Evolutionary conservation across 2,797 vertebrate species (phyloP).

Genomic region (Acomys russatus): DNA sequence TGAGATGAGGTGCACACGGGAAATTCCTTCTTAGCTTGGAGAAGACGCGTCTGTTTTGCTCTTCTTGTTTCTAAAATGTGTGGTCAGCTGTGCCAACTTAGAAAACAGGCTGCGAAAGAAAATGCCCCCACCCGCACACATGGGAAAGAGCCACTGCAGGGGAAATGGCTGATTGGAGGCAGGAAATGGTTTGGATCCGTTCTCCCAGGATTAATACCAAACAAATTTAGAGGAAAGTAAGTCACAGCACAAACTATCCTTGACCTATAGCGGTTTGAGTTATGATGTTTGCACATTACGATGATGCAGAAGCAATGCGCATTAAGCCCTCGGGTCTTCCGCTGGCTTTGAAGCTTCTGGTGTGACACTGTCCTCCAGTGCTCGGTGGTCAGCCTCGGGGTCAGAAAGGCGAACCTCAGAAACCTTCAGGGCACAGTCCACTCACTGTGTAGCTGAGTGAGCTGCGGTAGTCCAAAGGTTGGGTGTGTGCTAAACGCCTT

Average conservation of each 20-base stretch:
- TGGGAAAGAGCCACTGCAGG: not conserved
- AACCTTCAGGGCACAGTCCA: not conserved
- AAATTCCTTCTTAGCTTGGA: not conserved
- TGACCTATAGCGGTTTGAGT: not conserved
- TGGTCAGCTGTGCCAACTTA: not conserved
- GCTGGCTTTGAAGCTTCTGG: not conserved
- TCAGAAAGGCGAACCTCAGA: not conserved
- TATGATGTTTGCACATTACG: not conserved
- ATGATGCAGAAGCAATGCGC: not conserved
- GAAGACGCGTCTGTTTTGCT: no score
- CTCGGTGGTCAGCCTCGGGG: not conserved
- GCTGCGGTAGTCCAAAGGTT: not conserved
- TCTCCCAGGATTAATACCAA: not conserved
- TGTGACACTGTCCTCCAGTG: not conserved
- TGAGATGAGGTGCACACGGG: no score
- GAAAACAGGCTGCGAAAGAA: not conserved
- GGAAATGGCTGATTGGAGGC: not conserved
- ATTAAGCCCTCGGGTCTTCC: not conserved
- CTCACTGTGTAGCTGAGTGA: not conserved
- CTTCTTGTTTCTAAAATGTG: not conserved
- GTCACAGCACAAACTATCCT: not conserved
- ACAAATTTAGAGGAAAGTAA: not conserved
- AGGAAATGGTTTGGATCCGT: not conserved
- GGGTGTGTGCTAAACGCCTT: no score
- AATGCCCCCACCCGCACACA: not conserved